Conservation (phyloP, 1,140 invertebrate species). For the Trichomalopsis sarcophagae region DNA sequence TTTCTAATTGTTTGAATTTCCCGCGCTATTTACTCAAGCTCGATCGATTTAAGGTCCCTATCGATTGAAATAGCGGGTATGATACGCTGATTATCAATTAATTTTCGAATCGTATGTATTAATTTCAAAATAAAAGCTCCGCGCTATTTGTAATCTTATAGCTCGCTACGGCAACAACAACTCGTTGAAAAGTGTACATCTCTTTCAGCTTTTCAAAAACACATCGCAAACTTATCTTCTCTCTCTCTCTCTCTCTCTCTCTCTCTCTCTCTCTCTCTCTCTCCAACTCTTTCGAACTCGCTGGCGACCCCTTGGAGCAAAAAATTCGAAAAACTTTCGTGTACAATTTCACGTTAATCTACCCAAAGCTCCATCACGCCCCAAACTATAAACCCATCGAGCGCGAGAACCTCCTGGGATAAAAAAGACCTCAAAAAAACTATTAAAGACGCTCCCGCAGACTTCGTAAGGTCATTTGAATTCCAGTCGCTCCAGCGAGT, state of each 20-base stretch:
- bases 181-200: not conserved
- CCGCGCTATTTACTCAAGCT: too few species aligned
- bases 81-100: too few species aligned
- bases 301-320: not conserved
- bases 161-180: not conserved
- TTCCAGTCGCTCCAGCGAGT: not conserved
- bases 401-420: not conserved
- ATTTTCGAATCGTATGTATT: too few species aligned
- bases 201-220: not conserved
- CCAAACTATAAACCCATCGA: constrained; percentile 3
- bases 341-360: not conserved
- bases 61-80: too few species aligned
- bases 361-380: not conserved
- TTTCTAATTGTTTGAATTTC: too few species aligned
- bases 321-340: not conserved
- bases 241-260: too few species aligned
- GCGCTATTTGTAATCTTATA: too few species aligned
- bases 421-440: not conserved
- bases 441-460: constrained; percentile 18
- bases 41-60: too few species aligned
- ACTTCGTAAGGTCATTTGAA: constrained; percentile 14
- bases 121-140: too few species aligned
- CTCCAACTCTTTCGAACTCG: not conserved
- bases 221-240: not conserved
- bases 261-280: not conserved